Base-by-base conservation (phyloP, 1,140 invertebrate genomes). In the Formica selysi region DNA sequence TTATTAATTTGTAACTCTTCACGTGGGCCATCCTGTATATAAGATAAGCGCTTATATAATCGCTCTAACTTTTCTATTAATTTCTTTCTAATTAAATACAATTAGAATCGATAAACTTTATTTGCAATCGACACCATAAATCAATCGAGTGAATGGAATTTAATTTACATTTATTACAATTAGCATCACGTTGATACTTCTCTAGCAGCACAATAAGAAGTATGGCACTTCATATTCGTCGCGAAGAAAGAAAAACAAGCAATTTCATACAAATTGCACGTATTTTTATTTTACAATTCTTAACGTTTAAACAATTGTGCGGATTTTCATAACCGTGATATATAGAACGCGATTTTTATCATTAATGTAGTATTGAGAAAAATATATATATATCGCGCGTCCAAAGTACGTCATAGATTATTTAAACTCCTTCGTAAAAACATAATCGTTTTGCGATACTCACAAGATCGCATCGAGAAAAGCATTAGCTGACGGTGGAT, bases 171-270 rank as follows among this genome's bases (percentile, higher is more conserved):
- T 79, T 32, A 65, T 29, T 26, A 41, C 11, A 36, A 36, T 65
- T 67, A 67, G 6, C 10, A 26, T 16, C 6, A 76, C 7, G 26
- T 62, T 19, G 5, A 7, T 4, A 38, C n/a, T 64, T 32, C 38
- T 10, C 22, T 29, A 65, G 29, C 26, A 13, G 26, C 65, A 54
- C 57, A 38, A 44, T 22, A 74, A 84, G 76, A 90, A 94, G 91
- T 93, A 93, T 94, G 93, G 93, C 93, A 94, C 93, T 95, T 94
- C 93, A 94, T 95, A 93, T 93, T 93, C 88, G 89, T 92, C 87
- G 61, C 32, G 85, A 67, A 85, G 62, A 65, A 89, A 85, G 78
- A 65, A 68, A 71, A 84, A 67, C 11, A 65, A 64, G 22, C 11
- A 16, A 51, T 8, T 70, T 36, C 22, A 78, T 22, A 26, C 22